Percentiles rank a stretch among this genome's conserved stretches.
phyloP scores from a whole-genome alignment of 2,888 invertebrate genomes.

The Drosophila nr. perissopoda region DNA sequence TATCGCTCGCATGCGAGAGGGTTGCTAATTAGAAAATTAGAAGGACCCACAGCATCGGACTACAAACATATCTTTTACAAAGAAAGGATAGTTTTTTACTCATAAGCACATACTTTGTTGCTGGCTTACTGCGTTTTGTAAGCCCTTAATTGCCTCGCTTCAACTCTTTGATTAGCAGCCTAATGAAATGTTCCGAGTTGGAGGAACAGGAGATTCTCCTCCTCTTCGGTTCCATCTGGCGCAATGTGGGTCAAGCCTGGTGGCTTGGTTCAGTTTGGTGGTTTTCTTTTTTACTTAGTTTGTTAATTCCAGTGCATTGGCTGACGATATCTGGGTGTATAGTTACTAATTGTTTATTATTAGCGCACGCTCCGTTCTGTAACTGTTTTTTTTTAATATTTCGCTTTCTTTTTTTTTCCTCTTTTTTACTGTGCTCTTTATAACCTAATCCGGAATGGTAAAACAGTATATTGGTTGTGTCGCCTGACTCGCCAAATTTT shows the following conservation, averaged over 20 bases:
- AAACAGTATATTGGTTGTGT: not conserved
- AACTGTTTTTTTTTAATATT: slow-evolving; percentile 54
- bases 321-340: slow-evolving; percentile 32
- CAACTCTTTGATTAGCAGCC: slow-evolving; percentile 11
- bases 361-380: slow-evolving; percentile 64
- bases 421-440: not conserved
- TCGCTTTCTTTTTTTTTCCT: not conserved
- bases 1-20: slow-evolving; percentile 26
- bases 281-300: not conserved
- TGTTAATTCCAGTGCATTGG: slow-evolving; percentile 64
- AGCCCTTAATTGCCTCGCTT: slow-evolving; percentile 12
- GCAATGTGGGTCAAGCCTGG: slow-evolving; percentile 60
- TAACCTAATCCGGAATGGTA: not conserved
- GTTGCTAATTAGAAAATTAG: slow-evolving; percentile 49
- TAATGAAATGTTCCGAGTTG: slow-evolving; percentile 45
- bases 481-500: not conserved
- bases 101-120: slow-evolving; percentile 31
- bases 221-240: not conserved
- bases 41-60: slow-evolving; percentile 34
- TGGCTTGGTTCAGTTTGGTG: not conserved
- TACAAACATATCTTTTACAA: slow-evolving; percentile 7
- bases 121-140: slow-evolving; percentile 9
- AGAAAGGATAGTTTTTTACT: slow-evolving; percentile 1
- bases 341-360: slow-evolving; percentile 80
- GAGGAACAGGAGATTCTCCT: not conserved